A percentile compares a stretch with the other conserved stretches of the same genome.
Conservation (phyloP, 1,140 invertebrate species). For the Drosophila ercepeae region DNA sequence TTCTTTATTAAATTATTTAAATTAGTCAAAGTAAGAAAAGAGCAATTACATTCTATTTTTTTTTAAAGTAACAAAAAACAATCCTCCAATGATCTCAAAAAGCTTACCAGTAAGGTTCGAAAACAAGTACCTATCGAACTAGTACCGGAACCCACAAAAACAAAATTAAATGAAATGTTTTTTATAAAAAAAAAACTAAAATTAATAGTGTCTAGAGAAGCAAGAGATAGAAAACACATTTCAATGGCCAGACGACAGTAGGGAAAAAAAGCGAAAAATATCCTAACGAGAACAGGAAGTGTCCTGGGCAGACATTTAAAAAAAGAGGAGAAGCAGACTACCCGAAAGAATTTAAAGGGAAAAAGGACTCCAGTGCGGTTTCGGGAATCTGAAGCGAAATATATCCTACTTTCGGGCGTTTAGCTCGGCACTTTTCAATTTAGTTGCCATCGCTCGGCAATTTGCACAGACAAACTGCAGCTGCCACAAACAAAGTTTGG, state of each 20-base stretch:
- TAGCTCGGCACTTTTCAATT: constrained; percentile 73
- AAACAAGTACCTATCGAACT: constrained; percentile 41
- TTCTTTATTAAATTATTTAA: constrained; percentile 3
- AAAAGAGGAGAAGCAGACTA: background rate
- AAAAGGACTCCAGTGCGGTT: constrained; percentile 55
- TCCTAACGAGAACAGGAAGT: constrained; percentile 38
- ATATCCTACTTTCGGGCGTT: constrained; percentile 60
- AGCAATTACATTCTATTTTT: too few relatives aligned
- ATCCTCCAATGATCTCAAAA: background rate
- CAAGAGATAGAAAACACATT: constrained; percentile 12
- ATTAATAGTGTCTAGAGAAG: constrained; percentile 49
- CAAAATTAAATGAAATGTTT: constrained; percentile 50
- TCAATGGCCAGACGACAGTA: constrained; percentile 58
- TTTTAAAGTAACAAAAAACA: too few relatives aligned
- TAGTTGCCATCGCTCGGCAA: constrained; percentile 71
- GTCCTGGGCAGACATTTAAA: constrained; percentile 27
- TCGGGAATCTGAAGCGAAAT: constrained; percentile 15
- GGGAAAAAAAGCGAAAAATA: constrained; percentile 6
- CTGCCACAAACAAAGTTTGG: constrained; percentile 60
- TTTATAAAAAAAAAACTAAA: constrained; percentile 39
- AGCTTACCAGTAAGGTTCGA: constrained; percentile 16
- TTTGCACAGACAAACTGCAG: constrained; percentile 75
- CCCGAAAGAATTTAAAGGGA: constrained; percentile 17
- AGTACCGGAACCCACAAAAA: constrained; percentile 23
- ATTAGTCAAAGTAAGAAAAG: too few relatives aligned